Percentiles rank a stretch among this genome's conserved stretches.
phyloP scores from a whole-genome alignment of 2,113 vertebrate species.

The Sylvietta virens region DNA sequence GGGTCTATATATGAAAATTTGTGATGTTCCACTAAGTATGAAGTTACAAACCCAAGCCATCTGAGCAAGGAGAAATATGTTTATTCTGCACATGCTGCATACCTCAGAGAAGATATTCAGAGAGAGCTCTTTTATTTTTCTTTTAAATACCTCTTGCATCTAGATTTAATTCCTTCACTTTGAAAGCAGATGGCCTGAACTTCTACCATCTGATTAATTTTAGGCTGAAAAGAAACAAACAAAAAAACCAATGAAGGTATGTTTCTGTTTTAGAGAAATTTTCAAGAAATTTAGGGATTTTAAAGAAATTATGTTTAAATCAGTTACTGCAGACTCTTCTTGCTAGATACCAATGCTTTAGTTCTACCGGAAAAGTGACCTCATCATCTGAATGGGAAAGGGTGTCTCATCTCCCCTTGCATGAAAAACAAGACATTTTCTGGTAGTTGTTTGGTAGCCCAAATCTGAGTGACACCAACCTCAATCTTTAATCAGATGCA shows the following conservation, averaged over 20 bases:
- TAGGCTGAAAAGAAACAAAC: neutral
- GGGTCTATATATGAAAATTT: neutral
- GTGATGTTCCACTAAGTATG: neutral
- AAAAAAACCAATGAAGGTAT: neutral
- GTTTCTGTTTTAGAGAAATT: neutral
- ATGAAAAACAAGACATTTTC: neutral
- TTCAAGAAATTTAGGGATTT: neutral
- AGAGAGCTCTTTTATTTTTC: neutral
- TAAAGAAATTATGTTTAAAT: neutral
- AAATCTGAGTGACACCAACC: neutral
- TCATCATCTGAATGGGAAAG: neutral
- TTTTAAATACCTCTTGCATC: neutral
- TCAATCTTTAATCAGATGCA: neutral
- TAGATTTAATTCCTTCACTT: neutral
- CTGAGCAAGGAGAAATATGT: neutral
- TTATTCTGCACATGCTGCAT: neutral
- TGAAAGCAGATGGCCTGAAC: neutral
- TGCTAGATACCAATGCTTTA: neutral
- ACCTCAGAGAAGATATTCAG: neutral
- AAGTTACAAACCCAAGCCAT: neutral
- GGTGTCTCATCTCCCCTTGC: neutral
- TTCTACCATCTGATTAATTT: neutral
- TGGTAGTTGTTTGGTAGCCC: neutral
- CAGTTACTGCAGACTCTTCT: neutral
- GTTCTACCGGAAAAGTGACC: neutral